Percentiles rank a stretch among this genome's conserved stretches.
Conservation (phyloP, 2,797 vertebrate species). For the Emydoidea blandingii region DNA sequence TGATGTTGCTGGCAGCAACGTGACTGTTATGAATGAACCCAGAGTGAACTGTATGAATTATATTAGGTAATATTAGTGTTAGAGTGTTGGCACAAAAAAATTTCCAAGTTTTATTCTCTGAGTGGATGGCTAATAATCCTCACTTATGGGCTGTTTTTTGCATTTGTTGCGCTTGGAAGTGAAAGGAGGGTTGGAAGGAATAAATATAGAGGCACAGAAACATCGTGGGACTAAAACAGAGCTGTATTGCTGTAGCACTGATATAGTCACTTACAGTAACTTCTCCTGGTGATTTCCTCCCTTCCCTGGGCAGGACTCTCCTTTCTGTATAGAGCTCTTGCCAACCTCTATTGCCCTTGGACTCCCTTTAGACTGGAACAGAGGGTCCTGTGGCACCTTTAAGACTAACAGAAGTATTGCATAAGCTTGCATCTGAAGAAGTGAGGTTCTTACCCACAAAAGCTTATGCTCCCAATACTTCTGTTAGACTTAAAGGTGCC, state of each 20-base stretch:
- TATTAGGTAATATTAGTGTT: not conserved
- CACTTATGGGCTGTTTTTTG: slow-evolving; percentile 9
- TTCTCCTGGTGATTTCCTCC: not conserved
- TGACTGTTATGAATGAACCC: not conserved
- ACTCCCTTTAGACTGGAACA: not conserved
- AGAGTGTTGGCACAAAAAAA: not conserved
- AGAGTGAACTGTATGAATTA: not conserved
- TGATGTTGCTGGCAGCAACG: not conserved
- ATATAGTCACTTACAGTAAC: not conserved
- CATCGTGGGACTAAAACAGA: not conserved
- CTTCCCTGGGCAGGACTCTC: not conserved
- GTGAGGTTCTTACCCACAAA: too few relatives aligned
- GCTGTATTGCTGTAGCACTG: not conserved
- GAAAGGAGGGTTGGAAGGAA: slow-evolving; percentile 13
- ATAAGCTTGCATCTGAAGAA: too few relatives aligned
- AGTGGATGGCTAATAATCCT: not conserved
- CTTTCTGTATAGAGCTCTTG: slow-evolving; percentile 5
- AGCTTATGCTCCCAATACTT: too few relatives aligned
- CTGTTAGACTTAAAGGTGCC: too few relatives aligned
- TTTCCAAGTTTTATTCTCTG: slow-evolving; percentile 12
- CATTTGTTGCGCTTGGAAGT: slow-evolving; percentile 28
- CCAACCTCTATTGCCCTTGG: not conserved
- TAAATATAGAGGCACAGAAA: not conserved
- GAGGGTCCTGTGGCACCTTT: too few relatives aligned
- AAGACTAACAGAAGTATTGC: too few relatives aligned